Evolutionary conservation across 2,888 invertebrate genomes (phyloP).

Genomic region (Matsumyia berberina): DNA sequence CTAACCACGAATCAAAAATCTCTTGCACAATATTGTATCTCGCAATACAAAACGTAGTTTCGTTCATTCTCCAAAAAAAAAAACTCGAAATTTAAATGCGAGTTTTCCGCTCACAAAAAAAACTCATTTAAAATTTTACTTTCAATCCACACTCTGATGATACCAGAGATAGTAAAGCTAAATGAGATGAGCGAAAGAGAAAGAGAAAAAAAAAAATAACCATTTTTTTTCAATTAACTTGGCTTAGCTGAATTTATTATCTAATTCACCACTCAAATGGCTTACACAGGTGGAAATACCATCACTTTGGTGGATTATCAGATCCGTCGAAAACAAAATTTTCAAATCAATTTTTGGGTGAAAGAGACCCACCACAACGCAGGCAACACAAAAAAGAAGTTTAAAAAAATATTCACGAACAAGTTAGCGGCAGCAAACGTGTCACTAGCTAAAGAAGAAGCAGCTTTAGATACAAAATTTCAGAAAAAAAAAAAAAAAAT

Average conservation of each 20-base stretch:
- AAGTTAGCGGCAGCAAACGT: slow-evolving; percentile 55
- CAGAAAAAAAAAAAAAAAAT: slow-evolving; percentile 20
- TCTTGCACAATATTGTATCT: slow-evolving; percentile 59
- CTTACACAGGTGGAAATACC: slow-evolving; percentile 66
- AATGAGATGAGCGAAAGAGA: slow-evolving; percentile 19
- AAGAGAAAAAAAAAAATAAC: slow-evolving; percentile 20
- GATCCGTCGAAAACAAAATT: slow-evolving; percentile 42
- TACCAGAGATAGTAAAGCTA: slow-evolving; percentile 27
- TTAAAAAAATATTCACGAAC: slow-evolving; percentile 33
- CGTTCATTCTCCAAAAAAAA: slow-evolving; percentile 15
- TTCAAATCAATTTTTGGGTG: slow-evolving; percentile 43
- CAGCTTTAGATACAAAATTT: slow-evolving; percentile 45
- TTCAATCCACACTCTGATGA: slow-evolving; percentile 48
- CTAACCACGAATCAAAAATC: slow-evolving; percentile 31
- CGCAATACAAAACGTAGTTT: slow-evolving; percentile 40
- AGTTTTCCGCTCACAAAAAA: slow-evolving; percentile 3
- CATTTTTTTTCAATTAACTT: slow-evolving; percentile 40
- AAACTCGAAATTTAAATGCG: slow-evolving; percentile 34
- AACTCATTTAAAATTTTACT: slow-evolving; percentile 34
- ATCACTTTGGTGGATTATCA: slow-evolving; percentile 28
- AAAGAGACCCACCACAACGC: slow-evolving; percentile 22
- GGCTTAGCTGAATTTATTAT: slow-evolving; percentile 44
- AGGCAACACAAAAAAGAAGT: slow-evolving; percentile 13
- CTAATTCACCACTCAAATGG: slow-evolving; percentile 46
- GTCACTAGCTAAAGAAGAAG: slow-evolving; percentile 67